Evolutionary conservation across 2,888 invertebrate genomes (phyloP).

Genomic region (Ariolimax columbianus): DNA sequence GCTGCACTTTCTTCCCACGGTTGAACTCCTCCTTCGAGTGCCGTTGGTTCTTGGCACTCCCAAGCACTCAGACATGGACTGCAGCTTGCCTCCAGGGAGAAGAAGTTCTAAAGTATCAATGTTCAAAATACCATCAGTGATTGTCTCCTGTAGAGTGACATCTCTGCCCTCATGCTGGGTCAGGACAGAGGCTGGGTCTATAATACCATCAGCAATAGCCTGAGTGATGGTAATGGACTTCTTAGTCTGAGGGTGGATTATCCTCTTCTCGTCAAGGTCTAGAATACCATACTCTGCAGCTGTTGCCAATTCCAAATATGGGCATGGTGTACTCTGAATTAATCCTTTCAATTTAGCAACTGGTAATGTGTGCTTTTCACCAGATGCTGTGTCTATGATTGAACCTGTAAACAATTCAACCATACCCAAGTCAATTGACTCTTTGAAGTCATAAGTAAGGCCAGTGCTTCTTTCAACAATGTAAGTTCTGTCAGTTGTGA

Average conservation of each 20-base stretch:
- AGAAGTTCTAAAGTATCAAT: constrained; percentile 55
- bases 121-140: constrained; percentile 56
- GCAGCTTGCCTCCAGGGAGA: constrained; percentile 54
- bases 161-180: constrained; percentile 55
- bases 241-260: constrained; percentile 56
- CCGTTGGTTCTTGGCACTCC: constrained; percentile 46
- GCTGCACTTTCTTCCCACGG: constrained; percentile 57
- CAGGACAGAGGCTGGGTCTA: constrained; percentile 81
- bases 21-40: constrained; percentile 47
- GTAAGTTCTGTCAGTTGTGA: constrained; percentile 53
- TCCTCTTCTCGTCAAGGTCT: constrained; percentile 84
- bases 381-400: constrained; percentile 78
- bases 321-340: constrained; percentile 55
- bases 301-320: constrained; percentile 53
- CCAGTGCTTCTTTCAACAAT: constrained; percentile 56
- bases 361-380: constrained; percentile 52
- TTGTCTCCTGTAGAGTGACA: constrained; percentile 55
- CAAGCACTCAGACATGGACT: constrained; percentile 52
- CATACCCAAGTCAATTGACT: constrained; percentile 88
- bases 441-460: constrained; percentile 70
- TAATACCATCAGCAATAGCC: constrained; percentile 83
- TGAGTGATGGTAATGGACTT: constrained; percentile 88
- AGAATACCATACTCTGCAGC: constrained; percentile 74
- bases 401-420: constrained; percentile 85
- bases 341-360: constrained; percentile 57